Conservation (phyloP, 2,797 vertebrate species). For the Myripristis jacobus region DNA sequence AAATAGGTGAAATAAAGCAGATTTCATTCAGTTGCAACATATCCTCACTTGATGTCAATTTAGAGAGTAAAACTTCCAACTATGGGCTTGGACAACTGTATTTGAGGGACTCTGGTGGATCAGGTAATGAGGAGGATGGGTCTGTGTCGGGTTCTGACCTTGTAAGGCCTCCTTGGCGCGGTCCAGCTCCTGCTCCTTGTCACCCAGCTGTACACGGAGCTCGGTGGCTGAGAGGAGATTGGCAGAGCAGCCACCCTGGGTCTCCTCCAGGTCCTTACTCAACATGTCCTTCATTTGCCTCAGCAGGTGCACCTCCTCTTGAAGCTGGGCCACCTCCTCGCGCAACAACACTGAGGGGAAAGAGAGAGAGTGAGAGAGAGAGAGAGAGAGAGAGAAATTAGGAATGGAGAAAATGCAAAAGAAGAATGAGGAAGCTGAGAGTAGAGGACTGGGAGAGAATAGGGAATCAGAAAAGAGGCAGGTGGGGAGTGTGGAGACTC, state of each 20-base stretch:
- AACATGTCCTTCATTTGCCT: slow-evolving; percentile 99
- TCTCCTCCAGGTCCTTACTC: slow-evolving; percentile 94
- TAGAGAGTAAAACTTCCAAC: not conserved
- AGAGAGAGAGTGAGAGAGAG: too few species aligned
- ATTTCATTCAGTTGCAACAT: slow-evolving; percentile 1
- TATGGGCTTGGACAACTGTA: slow-evolving; percentile 15
- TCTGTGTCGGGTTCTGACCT: slow-evolving; percentile 82
- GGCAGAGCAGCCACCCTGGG: slow-evolving; percentile 89
- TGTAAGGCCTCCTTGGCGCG: slow-evolving; percentile 96
- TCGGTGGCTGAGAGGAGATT: slow-evolving; percentile 94
- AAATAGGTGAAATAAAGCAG: not conserved
- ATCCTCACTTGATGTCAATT: not conserved
- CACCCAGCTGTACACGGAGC: slow-evolving; percentile 94
- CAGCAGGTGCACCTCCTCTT: slow-evolving; percentile 95
- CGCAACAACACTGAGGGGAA: slow-evolving; percentile 82
- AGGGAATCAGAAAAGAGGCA: not conserved
- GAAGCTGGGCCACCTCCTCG: slow-evolving; percentile 96
- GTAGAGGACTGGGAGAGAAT: not conserved
- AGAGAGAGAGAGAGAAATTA: slow-evolving; percentile 37
- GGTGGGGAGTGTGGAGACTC: not conserved
- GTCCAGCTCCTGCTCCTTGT: slow-evolving; percentile 96
- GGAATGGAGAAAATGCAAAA: slow-evolving; percentile 32
- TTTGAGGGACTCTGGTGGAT: slow-evolving; percentile 24
- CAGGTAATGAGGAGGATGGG: slow-evolving; percentile 5
- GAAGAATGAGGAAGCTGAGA: slow-evolving; percentile 12